Evolutionary conservation across 2,888 invertebrate species (phyloP).

Genomic region (Phyllotreta cruciferae): DNA sequence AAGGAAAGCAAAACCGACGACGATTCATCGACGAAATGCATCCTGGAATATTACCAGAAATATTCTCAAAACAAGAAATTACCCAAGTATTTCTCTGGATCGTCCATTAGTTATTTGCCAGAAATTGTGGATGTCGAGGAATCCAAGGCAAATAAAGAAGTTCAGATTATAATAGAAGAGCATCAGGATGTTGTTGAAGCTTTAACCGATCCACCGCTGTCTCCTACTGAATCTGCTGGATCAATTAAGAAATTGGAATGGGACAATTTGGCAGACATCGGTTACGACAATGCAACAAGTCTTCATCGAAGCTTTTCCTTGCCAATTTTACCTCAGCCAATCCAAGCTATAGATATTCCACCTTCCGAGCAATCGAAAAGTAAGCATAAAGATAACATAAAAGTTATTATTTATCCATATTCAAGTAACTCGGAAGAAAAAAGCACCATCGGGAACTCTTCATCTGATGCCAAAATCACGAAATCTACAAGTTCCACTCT

Average conservation of each 20-base stretch:
- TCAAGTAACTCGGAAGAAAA: constrained; percentile 35
- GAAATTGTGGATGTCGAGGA: constrained; percentile 38
- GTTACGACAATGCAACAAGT: constrained; percentile 64
- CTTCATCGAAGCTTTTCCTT: constrained; percentile 55
- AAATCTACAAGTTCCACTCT: constrained; percentile 20
- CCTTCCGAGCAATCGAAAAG: constrained; percentile 9
- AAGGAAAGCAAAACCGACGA: constrained; percentile 40
- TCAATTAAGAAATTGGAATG: constrained; percentile 82
- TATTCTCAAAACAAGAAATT: constrained; percentile 72
- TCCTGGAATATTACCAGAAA: constrained; percentile 73
- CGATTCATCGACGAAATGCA: constrained; percentile 48
- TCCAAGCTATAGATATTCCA: constrained; percentile 12
- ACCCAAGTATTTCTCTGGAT: constrained; percentile 70
- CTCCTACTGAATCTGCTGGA: constrained; percentile 78
- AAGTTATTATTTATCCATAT: constrained; percentile 31
- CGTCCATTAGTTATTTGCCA: constrained; percentile 48
- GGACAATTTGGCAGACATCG: constrained; percentile 89
- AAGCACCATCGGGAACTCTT: constrained; percentile 16
- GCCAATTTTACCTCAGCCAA: constrained; percentile 43
- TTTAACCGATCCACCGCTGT: constrained; percentile 52
- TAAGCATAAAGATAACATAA: constrained; percentile 23
- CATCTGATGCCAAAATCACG: constrained; percentile 26
- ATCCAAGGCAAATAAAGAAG: constrained; percentile 28
- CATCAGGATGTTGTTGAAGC: neutral
- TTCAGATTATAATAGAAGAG: constrained; percentile 27